Base-by-base conservation (phyloP, 64 coral and sea anemone species). In the Anthopleura sola region DNA sequence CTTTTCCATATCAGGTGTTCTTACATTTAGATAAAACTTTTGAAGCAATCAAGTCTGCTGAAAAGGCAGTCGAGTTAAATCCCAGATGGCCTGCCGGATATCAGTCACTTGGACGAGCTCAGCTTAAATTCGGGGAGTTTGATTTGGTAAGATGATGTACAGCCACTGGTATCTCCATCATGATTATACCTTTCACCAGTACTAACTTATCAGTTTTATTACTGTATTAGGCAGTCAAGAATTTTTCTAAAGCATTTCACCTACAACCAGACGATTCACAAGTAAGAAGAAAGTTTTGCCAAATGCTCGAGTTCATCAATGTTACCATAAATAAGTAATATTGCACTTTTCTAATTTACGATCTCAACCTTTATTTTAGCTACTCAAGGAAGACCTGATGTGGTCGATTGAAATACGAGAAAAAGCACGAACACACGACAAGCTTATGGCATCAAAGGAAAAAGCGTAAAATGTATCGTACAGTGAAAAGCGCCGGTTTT, bases 91-190 rank as follows among this genome's bases (percentile, higher is more conserved):
- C 54, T 55, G 82, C 58, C 5, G 81, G 79, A 20, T 51, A 90
- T 84, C 88, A 90, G 76, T 75, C 88, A 18, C 88, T 90, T 75
- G 88, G 88, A 28, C 88, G 88, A 19, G 88, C 88, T 60, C 88
- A 90, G n/a, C 75, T 90, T 50, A 83, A 83, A 47, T 90, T 57
- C 78, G 88, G 88, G 18, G 88, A 90, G 44, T 37, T 85, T 60
- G 88, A 90, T 57, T 84, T 90, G 88, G 88, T 44, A 78, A 84
- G 87, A 55, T 49, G 21, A 28, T n/a, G 12, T 11, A 57, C n/a
- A 83, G 12, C 34, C 34, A 32, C 29, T n/a, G n/a, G 28, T 16
- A 5, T 3, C 10, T 32, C 14, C 11, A 31, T 14, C 34, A 71
- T n/a, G n/a, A n/a, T n/a, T n/a, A n/a, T n/a, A n/a, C n/a, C n/a